These are phyloP conservation scores for cattle (Bos taurus) DNA, from an alignment of 2,113 vertebrate species.

Conservation along the genomic window DNA sequence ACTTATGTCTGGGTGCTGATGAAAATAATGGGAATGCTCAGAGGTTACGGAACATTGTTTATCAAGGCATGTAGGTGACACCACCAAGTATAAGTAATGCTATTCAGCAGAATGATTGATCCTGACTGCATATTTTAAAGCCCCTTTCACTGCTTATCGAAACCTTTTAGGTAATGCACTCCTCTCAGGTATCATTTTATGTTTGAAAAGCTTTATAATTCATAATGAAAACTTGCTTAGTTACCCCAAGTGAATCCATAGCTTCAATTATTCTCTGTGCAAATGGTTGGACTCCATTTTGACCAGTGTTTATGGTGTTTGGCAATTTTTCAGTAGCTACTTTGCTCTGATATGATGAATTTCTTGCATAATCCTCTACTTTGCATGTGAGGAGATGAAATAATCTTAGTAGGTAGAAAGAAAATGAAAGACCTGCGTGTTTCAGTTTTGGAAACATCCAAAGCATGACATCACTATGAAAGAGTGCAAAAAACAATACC, in stretches of 20 bases:
- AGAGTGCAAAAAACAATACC: constrained; percentile 66
- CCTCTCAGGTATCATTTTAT: constrained; percentile 79
- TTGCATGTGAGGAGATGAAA: constrained; percentile 79
- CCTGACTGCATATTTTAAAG: constrained; percentile 79
- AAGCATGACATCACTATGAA: constrained; percentile 85
- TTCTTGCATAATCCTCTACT: constrained; percentile 80
- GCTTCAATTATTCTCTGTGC: constrained; percentile 80
- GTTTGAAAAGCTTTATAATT: constrained; percentile 84
- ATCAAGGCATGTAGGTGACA: constrained; percentile 76
- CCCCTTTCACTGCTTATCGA: constrained; percentile 75
- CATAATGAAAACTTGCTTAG: constrained; percentile 81
- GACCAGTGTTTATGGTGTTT: constrained; percentile 85
- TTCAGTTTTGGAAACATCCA: constrained; percentile 83
- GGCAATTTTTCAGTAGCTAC: constrained; percentile 86
- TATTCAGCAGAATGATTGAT: constrained; percentile 75
- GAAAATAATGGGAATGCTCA: constrained; percentile 80
- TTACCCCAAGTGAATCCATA: constrained; percentile 76
- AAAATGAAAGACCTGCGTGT: constrained; percentile 79
- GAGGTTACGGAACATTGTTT: constrained; percentile 79
- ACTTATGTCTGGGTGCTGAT: constrained; percentile 76
- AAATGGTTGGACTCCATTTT: constrained; percentile 81
- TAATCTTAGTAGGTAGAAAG: constrained; percentile 76
- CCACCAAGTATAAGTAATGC: constrained; percentile 72
- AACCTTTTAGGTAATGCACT: constrained; percentile 82
- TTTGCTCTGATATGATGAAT: constrained; percentile 86